phyloP scores from a whole-genome alignment of 2,797 vertebrate genomes.

The Catostomus latipinnis region DNA sequence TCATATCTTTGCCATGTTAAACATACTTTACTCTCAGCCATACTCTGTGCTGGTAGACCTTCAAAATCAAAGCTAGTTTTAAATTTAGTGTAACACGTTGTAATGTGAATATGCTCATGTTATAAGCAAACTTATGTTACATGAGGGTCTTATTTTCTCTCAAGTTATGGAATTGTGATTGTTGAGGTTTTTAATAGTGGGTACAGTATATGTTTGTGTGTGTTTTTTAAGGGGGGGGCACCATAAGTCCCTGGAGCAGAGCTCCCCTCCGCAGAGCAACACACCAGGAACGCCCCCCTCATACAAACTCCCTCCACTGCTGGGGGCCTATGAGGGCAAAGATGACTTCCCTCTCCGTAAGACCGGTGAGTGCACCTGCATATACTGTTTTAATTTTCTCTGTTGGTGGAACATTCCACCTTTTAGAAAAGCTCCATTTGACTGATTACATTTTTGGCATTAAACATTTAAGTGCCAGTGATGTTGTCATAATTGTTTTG shows the following conservation, averaged over 20 bases:
- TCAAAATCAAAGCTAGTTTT: not conserved
- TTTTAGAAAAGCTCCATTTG: no score
- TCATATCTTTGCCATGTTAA: not conserved
- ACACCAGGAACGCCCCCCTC: constrained; percentile 83
- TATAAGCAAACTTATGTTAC: not conserved
- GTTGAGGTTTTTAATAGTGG: not conserved
- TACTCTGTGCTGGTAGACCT: not conserved
- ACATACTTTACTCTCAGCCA: not conserved
- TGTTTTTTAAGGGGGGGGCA: constrained; percentile 78
- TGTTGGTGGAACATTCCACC: not conserved
- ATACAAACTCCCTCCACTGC: constrained; percentile 82
- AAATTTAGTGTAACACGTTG: not conserved
- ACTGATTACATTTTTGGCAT: no score
- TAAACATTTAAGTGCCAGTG: no score
- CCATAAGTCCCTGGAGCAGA: constrained; percentile 88
- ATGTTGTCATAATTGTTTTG: no score
- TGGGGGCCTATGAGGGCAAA: constrained; percentile 81
- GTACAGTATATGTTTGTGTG: constrained; percentile 21
- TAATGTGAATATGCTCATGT: not conserved
- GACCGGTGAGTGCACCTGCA: constrained; percentile 73
- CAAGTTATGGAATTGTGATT: constrained; percentile 35
- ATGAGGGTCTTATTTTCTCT: constrained; percentile 33
- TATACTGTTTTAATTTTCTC: not conserved
- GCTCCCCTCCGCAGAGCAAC: constrained; percentile 84
- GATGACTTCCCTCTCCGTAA: constrained; percentile 88